Evolutionary conservation across 53 echinoderm and acorn worm genomes (phyloP).

Genomic region (Arbacia lixula): DNA sequence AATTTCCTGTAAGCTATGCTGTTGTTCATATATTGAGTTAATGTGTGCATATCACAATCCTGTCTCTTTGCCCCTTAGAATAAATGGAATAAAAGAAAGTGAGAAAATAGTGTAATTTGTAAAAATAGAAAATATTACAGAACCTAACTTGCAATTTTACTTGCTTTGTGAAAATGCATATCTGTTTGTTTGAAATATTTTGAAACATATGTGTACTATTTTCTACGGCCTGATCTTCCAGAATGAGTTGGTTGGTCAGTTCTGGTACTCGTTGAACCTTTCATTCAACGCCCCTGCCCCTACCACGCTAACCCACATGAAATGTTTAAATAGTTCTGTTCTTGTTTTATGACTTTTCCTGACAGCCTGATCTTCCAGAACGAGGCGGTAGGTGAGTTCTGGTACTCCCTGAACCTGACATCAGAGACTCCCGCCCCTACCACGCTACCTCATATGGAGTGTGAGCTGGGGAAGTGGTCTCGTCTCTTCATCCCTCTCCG

Average conservation of each 20-base stretch:
- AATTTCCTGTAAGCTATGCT: no score
- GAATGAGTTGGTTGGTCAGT: conserved; percentile 76
- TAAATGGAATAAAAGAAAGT: no score
- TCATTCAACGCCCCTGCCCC: conserved; percentile 79
- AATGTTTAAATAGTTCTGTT: no score
- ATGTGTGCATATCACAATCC: no score
- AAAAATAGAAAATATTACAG: no score
- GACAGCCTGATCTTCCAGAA: conserved; percentile 95
- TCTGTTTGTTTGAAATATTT: no score
- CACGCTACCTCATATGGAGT: conserved; percentile 88
- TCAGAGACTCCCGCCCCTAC: conserved; percentile 90
- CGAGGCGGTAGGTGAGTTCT: conserved; percentile 85
- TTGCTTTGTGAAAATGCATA: no score
- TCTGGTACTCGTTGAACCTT: conserved; percentile 84
- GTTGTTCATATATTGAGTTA: no score
- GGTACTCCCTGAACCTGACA: conserved; percentile 83
- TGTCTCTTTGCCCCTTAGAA: no score
- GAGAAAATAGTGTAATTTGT: no score
- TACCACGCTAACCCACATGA: conserved; percentile 79
- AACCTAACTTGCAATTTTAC: no score
- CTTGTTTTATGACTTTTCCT: neutral
- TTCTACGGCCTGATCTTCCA: conserved; percentile 91
- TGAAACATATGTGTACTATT: no score
- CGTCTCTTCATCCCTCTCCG: conserved; percentile 88
- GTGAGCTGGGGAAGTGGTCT: conserved; percentile 96